Conservation (phyloP, 2,888 invertebrate genomes). For the Drosophila koepferae region DNA sequence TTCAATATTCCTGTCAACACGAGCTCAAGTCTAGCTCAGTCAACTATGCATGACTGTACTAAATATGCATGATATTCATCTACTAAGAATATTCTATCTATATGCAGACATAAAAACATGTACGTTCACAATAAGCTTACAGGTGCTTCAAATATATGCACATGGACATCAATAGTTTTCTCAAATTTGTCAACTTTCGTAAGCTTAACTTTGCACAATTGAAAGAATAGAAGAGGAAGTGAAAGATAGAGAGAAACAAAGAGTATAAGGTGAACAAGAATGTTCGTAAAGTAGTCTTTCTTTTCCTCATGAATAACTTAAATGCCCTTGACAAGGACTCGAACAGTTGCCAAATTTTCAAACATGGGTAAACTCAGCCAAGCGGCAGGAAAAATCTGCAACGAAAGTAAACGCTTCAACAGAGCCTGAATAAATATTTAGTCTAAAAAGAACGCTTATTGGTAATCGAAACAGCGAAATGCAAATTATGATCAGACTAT, state of each 20-base stretch:
- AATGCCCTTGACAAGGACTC: constrained; percentile 10
- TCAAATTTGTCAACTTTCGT: neutral
- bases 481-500: constrained; percentile 41
- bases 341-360: constrained; percentile 1
- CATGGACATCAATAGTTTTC: constrained; percentile 8
- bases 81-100: neutral
- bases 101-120: neutral
- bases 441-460: constrained; percentile 28
- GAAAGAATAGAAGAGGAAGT: neutral
- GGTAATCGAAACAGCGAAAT: constrained; percentile 53
- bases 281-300: neutral
- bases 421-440: constrained; percentile 37
- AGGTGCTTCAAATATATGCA: neutral
- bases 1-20: neutral
- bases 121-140: constrained; percentile 1
- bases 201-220: neutral
- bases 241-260: neutral
- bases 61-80: neutral
- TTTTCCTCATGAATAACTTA: constrained; percentile 15
- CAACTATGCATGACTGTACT: neutral
- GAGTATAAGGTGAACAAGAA: constrained; percentile 6
- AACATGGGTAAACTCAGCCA: neutral
- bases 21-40: neutral
- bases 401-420: constrained; percentile 22
- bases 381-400: neutral